Conservation (phyloP, 2,797 vertebrate genomes). For the Anguilla anguilla region DNA sequence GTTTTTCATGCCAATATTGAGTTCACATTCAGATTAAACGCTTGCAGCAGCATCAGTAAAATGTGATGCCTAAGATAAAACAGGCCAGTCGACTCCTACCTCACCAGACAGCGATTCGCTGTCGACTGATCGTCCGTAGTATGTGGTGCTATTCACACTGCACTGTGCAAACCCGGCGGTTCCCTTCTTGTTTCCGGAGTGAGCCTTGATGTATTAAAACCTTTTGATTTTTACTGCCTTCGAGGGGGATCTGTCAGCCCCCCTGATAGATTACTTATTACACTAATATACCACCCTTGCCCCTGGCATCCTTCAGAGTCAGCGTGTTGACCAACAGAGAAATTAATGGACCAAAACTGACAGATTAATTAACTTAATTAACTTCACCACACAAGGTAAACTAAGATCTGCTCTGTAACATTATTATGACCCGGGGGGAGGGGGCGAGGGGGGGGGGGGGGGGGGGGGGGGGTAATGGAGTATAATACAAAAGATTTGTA, state of each 20-base stretch:
- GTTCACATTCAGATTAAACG: background rate
- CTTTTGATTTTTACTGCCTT: background rate
- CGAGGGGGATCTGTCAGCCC: background rate
- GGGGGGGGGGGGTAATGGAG: too few species aligned
- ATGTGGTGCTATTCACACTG: background rate
- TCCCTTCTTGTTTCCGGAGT: background rate
- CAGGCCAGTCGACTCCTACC: background rate
- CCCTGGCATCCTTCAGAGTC: background rate
- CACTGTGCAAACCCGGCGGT: background rate
- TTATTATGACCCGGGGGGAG: background rate
- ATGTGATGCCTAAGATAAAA: background rate
- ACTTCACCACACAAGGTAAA: background rate
- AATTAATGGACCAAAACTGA: conserved; percentile 2
- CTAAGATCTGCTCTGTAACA: background rate
- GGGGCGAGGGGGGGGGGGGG: too few species aligned
- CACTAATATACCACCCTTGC: background rate
- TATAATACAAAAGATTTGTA: background rate
- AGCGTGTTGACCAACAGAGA: background rate
- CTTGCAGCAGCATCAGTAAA: background rate
- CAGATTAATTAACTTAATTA: conserved; percentile 15
- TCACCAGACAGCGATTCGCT: background rate
- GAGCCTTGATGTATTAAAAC: background rate
- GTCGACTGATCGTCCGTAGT: background rate
- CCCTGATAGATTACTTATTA: background rate
- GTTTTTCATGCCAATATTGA: background rate